Evolutionary conservation across 2,113 vertebrate genomes (phyloP).

Genomic region (Gobius niger): DNA sequence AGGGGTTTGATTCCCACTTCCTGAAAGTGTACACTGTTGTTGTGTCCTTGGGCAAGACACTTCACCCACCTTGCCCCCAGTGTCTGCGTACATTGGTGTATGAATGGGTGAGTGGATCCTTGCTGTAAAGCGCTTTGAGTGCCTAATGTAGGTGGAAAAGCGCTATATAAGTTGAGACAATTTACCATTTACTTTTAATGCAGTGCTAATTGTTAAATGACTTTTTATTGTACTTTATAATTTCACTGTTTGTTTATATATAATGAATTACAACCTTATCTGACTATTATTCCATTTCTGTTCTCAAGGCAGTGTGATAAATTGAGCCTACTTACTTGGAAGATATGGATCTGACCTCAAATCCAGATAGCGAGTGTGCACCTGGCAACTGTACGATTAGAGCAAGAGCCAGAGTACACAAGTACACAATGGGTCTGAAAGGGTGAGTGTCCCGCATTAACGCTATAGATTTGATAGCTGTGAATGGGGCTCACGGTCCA

Average conservation of each 20-base stretch:
- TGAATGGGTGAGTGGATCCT: too few relatives aligned
- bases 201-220: too few relatives aligned
- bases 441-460: slow-evolving; percentile 22
- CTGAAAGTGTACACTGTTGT: too few relatives aligned
- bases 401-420: slow-evolving; percentile 31
- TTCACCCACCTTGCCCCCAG: too few relatives aligned
- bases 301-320: slow-evolving; percentile 32
- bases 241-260: background rate
- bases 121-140: too few relatives aligned
- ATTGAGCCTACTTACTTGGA: slow-evolving; percentile 27
- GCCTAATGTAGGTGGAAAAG: too few relatives aligned
- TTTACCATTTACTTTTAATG: background rate
- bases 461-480: slow-evolving; percentile 19
- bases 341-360: slow-evolving; percentile 50
- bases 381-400: slow-evolving; percentile 50
- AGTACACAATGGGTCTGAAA: slow-evolving; percentile 45
- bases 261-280: background rate
- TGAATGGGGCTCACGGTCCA: slow-evolving; percentile 32
- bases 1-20: too few relatives aligned
- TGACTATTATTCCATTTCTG: slow-evolving; percentile 14
- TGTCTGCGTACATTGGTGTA: too few relatives aligned
- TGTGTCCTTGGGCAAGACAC: too few relatives aligned
- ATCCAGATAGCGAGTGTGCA: slow-evolving; percentile 51
- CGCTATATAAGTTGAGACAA: background rate
- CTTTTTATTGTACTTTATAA: background rate